A percentile compares a stretch with the other conserved stretches of the same genome.
phyloP scores from a whole-genome alignment of 2,797 vertebrate species.

The Odontamblyopus lacepedii region DNA sequence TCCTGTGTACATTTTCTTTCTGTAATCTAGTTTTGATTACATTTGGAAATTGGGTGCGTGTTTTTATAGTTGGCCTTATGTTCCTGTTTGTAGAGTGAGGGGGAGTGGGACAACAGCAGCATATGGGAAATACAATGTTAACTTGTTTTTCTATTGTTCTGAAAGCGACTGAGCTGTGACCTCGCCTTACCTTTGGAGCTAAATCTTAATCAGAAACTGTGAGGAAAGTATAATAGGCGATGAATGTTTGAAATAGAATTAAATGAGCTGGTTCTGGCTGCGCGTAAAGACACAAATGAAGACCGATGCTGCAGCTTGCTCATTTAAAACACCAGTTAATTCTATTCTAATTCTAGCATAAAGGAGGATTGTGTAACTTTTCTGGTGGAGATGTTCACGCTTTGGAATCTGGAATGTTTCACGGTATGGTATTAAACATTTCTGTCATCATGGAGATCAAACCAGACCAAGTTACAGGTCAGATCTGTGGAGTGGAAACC shows the following conservation, averaged over 20 bases:
- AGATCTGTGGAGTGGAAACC: too few species aligned
- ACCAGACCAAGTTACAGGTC: too few species aligned
- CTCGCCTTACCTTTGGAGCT: not conserved
- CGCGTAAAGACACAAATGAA: not conserved
- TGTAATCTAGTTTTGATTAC: conserved; percentile 30
- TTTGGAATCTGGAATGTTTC: too few species aligned
- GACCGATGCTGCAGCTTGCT: not conserved
- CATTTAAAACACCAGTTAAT: not conserved
- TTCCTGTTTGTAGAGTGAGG: conserved; percentile 4
- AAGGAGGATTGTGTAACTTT: too few species aligned
- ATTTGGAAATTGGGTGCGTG: conserved; percentile 18
- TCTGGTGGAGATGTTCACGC: too few species aligned
- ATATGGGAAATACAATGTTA: not conserved
- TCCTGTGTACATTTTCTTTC: conserved; percentile 18
- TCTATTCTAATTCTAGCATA: too few species aligned
- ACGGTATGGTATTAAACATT: too few species aligned
- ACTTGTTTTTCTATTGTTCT: not conserved
- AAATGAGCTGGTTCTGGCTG: not conserved
- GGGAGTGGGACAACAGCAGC: not conserved
- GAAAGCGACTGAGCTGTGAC: not conserved
- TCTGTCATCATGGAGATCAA: too few species aligned
- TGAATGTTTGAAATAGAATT: not conserved
- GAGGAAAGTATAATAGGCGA: too few species aligned
- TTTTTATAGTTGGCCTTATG: not conserved
- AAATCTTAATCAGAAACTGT: not conserved